Conservation (phyloP, 2,113 vertebrate species). For the Petrocephalus zakoni region DNA sequence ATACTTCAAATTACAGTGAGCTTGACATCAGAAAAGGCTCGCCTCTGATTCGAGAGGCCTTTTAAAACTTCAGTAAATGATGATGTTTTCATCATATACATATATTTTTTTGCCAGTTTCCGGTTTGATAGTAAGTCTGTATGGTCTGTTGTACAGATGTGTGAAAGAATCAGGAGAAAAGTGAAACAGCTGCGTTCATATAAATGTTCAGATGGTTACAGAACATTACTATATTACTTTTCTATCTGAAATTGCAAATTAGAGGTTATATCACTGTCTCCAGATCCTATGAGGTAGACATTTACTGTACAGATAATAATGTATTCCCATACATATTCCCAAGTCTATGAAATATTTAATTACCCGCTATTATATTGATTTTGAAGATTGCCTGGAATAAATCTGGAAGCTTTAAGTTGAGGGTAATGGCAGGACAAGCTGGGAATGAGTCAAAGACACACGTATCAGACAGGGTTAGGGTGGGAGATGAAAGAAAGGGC, state of each 20-base stretch:
- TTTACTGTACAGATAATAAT: neutral
- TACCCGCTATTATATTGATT: neutral
- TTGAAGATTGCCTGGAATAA: neutral
- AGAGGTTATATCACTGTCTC: neutral
- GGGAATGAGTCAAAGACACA: neutral
- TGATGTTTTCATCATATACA: neutral
- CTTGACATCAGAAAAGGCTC: slow-evolving; percentile 6
- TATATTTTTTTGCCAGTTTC: neutral
- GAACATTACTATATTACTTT: neutral
- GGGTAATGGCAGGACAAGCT: neutral
- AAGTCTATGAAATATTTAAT: neutral
- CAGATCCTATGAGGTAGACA: neutral
- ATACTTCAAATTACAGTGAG: slow-evolving; percentile 27
- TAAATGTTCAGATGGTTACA: neutral
- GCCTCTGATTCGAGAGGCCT: neutral
- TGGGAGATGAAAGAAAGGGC: neutral
- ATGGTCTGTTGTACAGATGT: neutral
- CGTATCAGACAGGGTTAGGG: neutral
- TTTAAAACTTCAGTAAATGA: slow-evolving; percentile 4
- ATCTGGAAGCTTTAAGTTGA: neutral
- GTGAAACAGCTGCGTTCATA: neutral
- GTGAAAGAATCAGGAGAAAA: slow-evolving; percentile 1
- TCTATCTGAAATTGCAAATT: neutral
- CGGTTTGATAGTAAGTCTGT: neutral
- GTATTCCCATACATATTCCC: too few species aligned